A percentile compares a stretch with the other conserved stretches of the same genome.
phyloP scores from a whole-genome alignment of 2,113 vertebrate genomes.

The Archilochus colubris region DNA sequence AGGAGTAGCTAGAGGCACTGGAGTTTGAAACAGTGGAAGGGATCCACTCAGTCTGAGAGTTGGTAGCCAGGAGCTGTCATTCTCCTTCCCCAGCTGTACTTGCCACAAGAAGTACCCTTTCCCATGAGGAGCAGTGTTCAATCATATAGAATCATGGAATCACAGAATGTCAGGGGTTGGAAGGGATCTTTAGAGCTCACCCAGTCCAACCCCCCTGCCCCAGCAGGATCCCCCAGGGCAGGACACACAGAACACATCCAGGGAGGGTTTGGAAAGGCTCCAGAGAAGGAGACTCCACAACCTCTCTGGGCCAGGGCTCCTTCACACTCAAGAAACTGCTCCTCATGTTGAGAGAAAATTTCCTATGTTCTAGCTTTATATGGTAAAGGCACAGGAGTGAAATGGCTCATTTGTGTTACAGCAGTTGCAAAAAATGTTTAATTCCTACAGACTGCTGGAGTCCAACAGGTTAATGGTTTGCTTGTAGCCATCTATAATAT shows the following conservation, averaged over 20 bases:
- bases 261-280: too few species aligned
- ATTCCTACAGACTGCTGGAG: neutral
- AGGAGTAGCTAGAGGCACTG: neutral
- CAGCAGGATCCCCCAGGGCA: too few species aligned
- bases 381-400: neutral
- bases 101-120: neutral
- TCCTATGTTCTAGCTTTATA: too few species aligned
- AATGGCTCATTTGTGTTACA: neutral
- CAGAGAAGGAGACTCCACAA: too few species aligned
- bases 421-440: neutral
- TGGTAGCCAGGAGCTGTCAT: neutral
- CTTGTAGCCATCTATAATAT: neutral
- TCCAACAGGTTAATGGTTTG: constrained; percentile 40
- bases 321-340: too few species aligned
- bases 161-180: too few species aligned
- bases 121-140: neutral
- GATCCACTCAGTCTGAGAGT: neutral
- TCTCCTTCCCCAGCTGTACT: neutral
- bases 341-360: too few species aligned
- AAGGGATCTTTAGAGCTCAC: too few species aligned
- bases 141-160: too few species aligned
- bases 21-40: neutral
- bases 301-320: too few species aligned
- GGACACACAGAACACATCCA: too few species aligned
- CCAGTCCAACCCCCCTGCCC: too few species aligned